Evolutionary conservation across 2,888 invertebrate species (phyloP).

Genomic region (Nomada fucata): DNA sequence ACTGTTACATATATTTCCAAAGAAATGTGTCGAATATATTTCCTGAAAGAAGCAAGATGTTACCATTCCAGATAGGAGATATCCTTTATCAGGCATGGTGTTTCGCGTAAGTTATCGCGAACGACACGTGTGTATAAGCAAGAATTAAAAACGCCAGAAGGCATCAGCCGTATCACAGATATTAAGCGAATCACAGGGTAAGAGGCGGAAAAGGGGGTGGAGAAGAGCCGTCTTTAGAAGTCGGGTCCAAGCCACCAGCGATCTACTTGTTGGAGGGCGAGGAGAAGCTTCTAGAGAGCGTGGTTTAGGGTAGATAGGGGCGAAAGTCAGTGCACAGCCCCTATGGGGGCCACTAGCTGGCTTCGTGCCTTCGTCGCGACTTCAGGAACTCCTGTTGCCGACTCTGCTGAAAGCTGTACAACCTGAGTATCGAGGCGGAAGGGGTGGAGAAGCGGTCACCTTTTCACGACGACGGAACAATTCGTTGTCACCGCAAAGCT

Average conservation of each 20-base stretch:
- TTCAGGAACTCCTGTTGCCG: constrained; percentile 81
- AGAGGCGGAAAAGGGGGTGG: constrained; percentile 24
- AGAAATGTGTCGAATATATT: neutral
- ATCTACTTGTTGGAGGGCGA: constrained; percentile 66
- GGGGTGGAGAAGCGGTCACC: constrained; percentile 55
- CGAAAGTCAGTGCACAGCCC: constrained; percentile 82
- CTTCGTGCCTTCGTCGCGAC: constrained; percentile 79
- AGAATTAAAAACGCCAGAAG: constrained; percentile 69
- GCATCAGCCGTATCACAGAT: constrained; percentile 64
- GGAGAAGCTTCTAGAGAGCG: constrained; percentile 70
- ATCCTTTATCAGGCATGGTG: neutral
- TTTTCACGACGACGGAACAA: constrained; percentile 51
- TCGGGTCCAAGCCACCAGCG: constrained; percentile 63
- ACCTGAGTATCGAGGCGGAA: constrained; percentile 52
- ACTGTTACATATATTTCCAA: too few relatives aligned
- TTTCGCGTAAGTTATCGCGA: constrained; percentile 11
- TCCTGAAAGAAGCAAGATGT: neutral
- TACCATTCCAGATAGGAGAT: neutral
- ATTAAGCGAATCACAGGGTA: constrained; percentile 64
- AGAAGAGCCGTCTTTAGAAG: constrained; percentile 53
- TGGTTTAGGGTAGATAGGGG: constrained; percentile 77
- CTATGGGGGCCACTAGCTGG: constrained; percentile 82
- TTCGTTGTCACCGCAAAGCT: constrained; percentile 51
- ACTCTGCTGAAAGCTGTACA: constrained; percentile 81
- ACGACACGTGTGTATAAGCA: constrained; percentile 30